Conservation (phyloP, 2,888 invertebrate genomes). For the Stratiomys singularior region DNA sequence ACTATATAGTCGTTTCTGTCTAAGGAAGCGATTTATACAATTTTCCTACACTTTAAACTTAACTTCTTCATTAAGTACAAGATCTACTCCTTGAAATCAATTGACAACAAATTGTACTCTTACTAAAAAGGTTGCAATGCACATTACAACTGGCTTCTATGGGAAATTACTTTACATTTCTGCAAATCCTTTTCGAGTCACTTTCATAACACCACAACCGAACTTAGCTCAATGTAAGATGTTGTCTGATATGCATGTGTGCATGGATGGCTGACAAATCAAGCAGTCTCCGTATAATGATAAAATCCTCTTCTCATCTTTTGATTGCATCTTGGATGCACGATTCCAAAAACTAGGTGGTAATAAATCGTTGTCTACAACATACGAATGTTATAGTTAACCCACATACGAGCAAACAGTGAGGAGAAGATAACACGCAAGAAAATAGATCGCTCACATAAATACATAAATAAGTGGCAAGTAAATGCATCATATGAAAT, state of each 20-base stretch:
- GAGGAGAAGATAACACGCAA: neutral
- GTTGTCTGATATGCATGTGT: conserved; percentile 19
- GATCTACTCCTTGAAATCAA: too few relatives aligned
- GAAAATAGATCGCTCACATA: too few relatives aligned
- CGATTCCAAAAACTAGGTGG: neutral
- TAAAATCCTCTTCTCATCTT: conserved; percentile 27
- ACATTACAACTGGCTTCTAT: too few relatives aligned
- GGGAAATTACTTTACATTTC: conserved; percentile 4
- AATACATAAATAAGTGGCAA: neutral
- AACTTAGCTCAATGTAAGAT: conserved; percentile 35
- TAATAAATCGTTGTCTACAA: conserved; percentile 14
- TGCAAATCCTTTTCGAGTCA: neutral
- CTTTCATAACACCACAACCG: neutral
- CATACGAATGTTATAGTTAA: neutral
- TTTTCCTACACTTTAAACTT: too few relatives aligned
- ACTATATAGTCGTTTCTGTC: too few relatives aligned
- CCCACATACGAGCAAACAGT: neutral
- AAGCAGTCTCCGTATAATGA: conserved; percentile 34
- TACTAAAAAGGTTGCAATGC: too few relatives aligned
- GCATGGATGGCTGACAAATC: conserved; percentile 20
- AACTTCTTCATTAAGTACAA: too few relatives aligned
- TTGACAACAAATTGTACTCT: too few relatives aligned
- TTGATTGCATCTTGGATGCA: neutral
- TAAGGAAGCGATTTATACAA: too few relatives aligned
- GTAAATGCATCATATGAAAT: neutral